Evolutionary conservation across 2,113 vertebrate genomes (phyloP).

Genomic region (Chloroceryle aenea): DNA sequence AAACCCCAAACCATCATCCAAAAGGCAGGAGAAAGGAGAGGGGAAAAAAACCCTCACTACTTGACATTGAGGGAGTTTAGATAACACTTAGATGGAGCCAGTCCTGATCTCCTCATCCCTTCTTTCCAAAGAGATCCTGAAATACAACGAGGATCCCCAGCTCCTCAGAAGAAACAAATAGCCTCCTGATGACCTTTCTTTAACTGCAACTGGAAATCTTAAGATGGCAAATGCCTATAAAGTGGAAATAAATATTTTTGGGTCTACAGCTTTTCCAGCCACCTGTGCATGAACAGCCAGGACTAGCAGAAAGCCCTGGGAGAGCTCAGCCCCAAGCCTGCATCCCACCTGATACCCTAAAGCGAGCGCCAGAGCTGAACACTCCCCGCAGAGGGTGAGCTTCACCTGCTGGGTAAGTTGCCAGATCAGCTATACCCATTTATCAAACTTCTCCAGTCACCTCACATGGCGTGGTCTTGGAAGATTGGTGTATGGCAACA

Average conservation of each 20-base stretch:
- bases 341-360: neutral
- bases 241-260: neutral
- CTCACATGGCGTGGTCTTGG: neutral
- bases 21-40: neutral
- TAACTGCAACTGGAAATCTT: neutral
- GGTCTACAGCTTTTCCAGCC: neutral
- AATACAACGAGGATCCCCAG: constrained; percentile 52
- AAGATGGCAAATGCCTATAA: neutral
- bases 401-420: neutral
- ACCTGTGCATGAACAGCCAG: neutral
- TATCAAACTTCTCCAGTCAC: neutral
- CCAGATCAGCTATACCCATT: neutral
- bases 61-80: constrained; percentile 1
- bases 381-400: neutral
- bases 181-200: neutral
- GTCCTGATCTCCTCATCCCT: neutral
- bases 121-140: constrained; percentile 19
- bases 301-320: neutral
- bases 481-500: neutral
- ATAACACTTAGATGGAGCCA: neutral
- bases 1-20: neutral
- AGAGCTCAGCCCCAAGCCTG: neutral
- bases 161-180: neutral
- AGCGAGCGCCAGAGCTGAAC: neutral
- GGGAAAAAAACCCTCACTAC: neutral